phyloP scores from a whole-genome alignment of 2,797 vertebrate genomes.

The Oryzias sinensis region DNA sequence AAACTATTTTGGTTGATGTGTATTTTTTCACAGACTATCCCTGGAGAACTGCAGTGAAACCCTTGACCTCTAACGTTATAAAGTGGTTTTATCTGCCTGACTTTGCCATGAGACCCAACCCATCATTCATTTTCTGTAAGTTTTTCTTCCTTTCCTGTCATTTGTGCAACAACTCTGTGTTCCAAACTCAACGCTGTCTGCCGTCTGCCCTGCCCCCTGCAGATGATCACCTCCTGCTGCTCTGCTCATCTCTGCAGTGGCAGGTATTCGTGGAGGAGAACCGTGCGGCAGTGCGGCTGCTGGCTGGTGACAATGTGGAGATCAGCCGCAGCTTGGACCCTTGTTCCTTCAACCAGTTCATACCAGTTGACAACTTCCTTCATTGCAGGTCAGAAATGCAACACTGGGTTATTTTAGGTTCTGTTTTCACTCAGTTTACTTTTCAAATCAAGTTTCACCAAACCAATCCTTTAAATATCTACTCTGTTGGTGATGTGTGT shows the following conservation, averaged over 20 bases:
- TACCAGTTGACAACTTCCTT: conserved; percentile 73
- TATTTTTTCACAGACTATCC: conserved; percentile 74
- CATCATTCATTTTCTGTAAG: conserved; percentile 80
- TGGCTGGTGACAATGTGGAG: conserved; percentile 76
- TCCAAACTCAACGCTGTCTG: background rate
- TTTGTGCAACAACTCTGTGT: background rate
- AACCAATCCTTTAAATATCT: no score
- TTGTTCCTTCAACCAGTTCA: conserved; percentile 69
- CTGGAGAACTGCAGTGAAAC: conserved; percentile 71
- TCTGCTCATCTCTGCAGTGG: conserved; percentile 81
- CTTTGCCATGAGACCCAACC: conserved; percentile 78
- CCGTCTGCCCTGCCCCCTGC: conserved; percentile 7
- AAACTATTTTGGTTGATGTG: background rate
- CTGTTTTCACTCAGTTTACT: background rate
- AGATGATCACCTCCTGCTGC: conserved; percentile 81
- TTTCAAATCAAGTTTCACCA: background rate
- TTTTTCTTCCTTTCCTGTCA: conserved; percentile 7
- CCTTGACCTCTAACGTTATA: conserved; percentile 78
- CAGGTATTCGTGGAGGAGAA: conserved; percentile 81
- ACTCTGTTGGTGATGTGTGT: no score
- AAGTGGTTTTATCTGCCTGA: conserved; percentile 84
- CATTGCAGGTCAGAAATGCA: conserved; percentile 68
- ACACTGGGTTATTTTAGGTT: background rate
- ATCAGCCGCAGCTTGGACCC: conserved; percentile 76
- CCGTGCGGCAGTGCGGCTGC: conserved; percentile 57